phyloP scores from a whole-genome alignment of 37 sponge, comb jelly and placozoan species.

The Dysidea cf. avara region DNA sequence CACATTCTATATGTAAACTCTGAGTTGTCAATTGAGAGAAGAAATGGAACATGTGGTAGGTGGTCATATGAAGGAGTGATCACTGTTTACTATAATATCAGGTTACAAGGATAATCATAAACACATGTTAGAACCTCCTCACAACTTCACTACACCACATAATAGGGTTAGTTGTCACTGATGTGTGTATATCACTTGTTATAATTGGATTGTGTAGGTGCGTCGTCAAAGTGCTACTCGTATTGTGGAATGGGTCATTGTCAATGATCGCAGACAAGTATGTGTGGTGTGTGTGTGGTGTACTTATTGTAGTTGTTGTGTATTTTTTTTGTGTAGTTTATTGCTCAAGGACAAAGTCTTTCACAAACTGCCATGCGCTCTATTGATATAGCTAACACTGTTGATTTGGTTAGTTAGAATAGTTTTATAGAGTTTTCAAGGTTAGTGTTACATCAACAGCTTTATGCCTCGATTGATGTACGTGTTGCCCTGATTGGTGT shows the following conservation, averaged over 20 bases:
- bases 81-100: neutral
- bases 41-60: constrained; percentile 49
- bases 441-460: constrained; percentile 9
- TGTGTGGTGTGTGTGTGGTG: neutral
- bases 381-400: too few species aligned
- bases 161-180: too few species aligned
- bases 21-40: constrained; percentile 1
- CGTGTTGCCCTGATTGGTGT: constrained; percentile 61
- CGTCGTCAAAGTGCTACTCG: constrained; percentile 24
- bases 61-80: neutral
- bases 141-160: too few species aligned
- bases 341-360: neutral
- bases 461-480: constrained; percentile 30
- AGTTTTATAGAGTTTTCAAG: too few species aligned
- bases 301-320: neutral
- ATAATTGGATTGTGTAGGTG: constrained; percentile 11
- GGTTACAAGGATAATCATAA: too few species aligned
- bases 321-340: neutral
- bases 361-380: neutral
- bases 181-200: too few species aligned
- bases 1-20: constrained; percentile 33
- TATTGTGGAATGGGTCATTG: constrained; percentile 53
- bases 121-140: too few species aligned
- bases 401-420: too few species aligned
- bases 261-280: constrained; percentile 46